Conservation (phyloP, 2,888 invertebrate genomes). For the Caradrina kadenii region DNA sequence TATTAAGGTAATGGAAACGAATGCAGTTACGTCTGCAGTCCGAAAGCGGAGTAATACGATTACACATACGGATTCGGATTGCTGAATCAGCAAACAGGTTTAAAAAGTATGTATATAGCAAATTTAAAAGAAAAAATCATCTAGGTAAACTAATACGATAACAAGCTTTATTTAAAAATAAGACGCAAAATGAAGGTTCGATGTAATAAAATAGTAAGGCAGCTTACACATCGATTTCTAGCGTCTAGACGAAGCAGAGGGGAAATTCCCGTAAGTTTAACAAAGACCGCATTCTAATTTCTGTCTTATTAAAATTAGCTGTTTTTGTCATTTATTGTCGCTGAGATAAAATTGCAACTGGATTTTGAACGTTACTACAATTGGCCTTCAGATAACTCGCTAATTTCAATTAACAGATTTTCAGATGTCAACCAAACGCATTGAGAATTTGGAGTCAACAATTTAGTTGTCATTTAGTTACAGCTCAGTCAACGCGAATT, state of each 20-base stretch:
- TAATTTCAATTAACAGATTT: conserved; percentile 15
- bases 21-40: conserved; percentile 24
- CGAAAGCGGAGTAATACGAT: conserved; percentile 13
- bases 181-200: background rate
- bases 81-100: conserved; percentile 5
- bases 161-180: conserved; percentile 12
- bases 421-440: conserved; percentile 5
- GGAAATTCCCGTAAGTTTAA: too few relatives aligned
- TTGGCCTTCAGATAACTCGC: conserved; percentile 1
- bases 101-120: conserved; percentile 2
- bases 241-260: conserved; percentile 33
- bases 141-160: background rate
- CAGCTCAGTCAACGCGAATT: conserved; percentile 22
- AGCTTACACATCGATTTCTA: conserved; percentile 18
- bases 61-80: background rate
- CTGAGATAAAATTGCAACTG: too few relatives aligned
- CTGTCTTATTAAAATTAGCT: too few relatives aligned
- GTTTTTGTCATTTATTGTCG: too few relatives aligned
- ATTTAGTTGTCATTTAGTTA: conserved; percentile 23
- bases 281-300: too few relatives aligned
- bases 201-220: conserved; percentile 6
- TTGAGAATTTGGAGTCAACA: conserved; percentile 3
- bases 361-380: too few relatives aligned
- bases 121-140: conserved; percentile 5
- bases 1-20: conserved; percentile 19